Evolutionary conservation across 2,888 invertebrate species (phyloP).

Genomic region (Mesodorylaimus sp.): DNA sequence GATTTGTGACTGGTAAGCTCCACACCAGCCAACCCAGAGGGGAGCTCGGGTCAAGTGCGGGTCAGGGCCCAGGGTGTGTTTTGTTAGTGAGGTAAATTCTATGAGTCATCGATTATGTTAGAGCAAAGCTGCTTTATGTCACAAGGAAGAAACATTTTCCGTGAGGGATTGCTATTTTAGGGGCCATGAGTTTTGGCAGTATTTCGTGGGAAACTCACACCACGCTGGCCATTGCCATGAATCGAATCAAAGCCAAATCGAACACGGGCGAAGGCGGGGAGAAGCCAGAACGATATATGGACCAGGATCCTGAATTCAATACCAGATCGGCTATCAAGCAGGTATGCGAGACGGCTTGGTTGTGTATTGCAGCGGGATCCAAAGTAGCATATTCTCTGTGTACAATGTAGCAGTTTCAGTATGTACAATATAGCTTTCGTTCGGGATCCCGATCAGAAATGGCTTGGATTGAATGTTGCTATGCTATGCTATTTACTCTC

Average conservation of each 20-base stretch:
- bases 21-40: too few relatives aligned
- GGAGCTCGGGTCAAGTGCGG: too few relatives aligned
- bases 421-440: too few relatives aligned
- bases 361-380: not conserved
- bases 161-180: too few relatives aligned
- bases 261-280: conserved; percentile 94
- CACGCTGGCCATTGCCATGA: conserved; percentile 89
- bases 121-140: too few relatives aligned
- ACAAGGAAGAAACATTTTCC: too few relatives aligned
- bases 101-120: too few relatives aligned
- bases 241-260: conserved; percentile 84
- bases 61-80: too few relatives aligned
- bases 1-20: conserved; percentile 60
- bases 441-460: too few relatives aligned
- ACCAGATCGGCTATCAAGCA: conserved; percentile 90
- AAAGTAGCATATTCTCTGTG: not conserved
- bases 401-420: not conserved
- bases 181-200: conserved; percentile 90
- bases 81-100: too few relatives aligned
- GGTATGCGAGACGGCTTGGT: conserved; percentile 28
- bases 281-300: conserved; percentile 48
- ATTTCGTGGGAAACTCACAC: conserved; percentile 91
- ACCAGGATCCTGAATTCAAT: conserved; percentile 59
- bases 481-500: too few relatives aligned
- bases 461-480: too few relatives aligned